Base-by-base conservation (phyloP, 2,797 vertebrate species). In the Pempheris klunzingeri region DNA sequence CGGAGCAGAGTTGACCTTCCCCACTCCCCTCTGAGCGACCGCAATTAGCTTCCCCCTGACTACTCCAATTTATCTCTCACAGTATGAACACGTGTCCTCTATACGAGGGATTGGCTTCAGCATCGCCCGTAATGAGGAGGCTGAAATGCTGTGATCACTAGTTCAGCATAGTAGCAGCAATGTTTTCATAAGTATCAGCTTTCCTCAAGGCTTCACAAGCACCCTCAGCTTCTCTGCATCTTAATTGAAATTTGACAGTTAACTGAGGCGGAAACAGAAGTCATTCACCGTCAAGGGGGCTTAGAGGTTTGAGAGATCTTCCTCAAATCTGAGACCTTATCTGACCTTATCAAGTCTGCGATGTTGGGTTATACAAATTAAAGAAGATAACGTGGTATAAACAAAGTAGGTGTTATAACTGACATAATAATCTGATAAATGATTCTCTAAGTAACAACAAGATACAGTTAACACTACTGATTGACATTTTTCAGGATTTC, bases 1-100 rank as follows among this genome's bases (percentile, higher is more conserved):
- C 66, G 55, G 73, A 80, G 59, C 46, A 24, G 53, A 71, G 71
- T 69, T 84, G 81, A 91, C 86, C 79, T 78, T 78, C 67, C 57
- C 61, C n/a, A 43, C 78, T 74, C 86, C 63, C 74, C 59, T 54
- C 36, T 53, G 71, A 71, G 74, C 67, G 72, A 67, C 71, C 14
- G 3, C 70, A 82, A 78, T 88, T 75, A 72, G 57, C 82, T 46
- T 62, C 44, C 53, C 38, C 74, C 75, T 24, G 36, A 52, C 81
- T 43, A 0, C 69, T 59, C 38, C 68, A 73, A 60, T 85, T 83
- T 54, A 63, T 71, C 57, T 72, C 47, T 11, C 61, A 11, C 59
- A 63, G 67, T 46, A 69, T 38, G 30, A 68, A 47, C 52, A 44
- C 50, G 39, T 24, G 63, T 62, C 3, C 30, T 32, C 30, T 32